These are phyloP conservation scores for Setophaga kirtlandii DNA, from an alignment of 2,113 vertebrate species.

Conservation along the genomic window DNA sequence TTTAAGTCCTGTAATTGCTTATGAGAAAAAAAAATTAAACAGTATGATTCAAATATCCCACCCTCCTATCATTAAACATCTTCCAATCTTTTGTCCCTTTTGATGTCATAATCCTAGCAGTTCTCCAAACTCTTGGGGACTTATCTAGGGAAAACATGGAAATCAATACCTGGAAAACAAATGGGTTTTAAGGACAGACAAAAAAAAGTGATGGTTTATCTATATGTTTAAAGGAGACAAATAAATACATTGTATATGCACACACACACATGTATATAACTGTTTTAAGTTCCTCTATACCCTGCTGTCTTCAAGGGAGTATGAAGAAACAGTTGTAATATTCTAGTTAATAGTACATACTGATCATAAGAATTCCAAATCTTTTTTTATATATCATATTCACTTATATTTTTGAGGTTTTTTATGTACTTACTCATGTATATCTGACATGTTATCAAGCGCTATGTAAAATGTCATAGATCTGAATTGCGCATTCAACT, in stretches of 20 bases:
- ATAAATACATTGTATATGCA: background rate
- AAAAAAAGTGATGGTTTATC: background rate
- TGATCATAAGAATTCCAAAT: background rate
- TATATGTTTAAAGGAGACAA: background rate
- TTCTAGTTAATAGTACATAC: background rate
- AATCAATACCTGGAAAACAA: background rate
- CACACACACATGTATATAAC: background rate
- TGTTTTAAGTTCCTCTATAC: background rate
- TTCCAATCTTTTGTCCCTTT: background rate
- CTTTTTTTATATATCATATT: background rate
- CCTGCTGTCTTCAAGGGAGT: background rate
- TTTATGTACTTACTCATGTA: background rate
- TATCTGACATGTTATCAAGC: background rate
- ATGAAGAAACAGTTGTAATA: background rate
- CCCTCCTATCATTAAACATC: background rate
- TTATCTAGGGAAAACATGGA: background rate
- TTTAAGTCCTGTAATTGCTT: background rate
- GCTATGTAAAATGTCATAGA: background rate
- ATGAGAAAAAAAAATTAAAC: background rate
- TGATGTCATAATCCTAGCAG: background rate
- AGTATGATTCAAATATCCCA: background rate
- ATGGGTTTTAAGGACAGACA: background rate
- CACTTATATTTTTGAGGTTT: rapidly evolving
- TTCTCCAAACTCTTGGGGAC: background rate
- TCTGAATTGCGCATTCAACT: background rate